Conservation (phyloP, 2,113 vertebrate species). For the Dromas ardeola region DNA sequence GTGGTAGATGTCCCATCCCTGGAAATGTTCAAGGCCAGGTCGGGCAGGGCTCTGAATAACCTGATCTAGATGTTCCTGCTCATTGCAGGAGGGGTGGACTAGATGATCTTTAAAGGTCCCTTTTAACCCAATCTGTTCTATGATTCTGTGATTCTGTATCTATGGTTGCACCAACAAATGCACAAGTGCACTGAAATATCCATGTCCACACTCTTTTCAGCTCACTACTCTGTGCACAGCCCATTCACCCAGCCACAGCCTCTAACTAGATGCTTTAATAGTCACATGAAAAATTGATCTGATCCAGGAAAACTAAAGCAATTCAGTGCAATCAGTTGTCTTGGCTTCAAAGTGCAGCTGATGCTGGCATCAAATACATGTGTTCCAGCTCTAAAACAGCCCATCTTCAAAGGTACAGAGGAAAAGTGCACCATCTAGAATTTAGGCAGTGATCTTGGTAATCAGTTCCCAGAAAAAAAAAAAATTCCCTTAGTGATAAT, state of each 20-base stretch:
- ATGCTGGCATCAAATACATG: neutral
- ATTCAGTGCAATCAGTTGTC: neutral
- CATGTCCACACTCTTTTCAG: neutral
- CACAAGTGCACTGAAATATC: neutral
- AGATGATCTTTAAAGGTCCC: neutral
- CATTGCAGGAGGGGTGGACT: neutral
- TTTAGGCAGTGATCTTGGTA: neutral
- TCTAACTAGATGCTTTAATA: neutral
- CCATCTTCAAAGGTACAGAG: neutral
- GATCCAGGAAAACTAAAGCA: neutral
- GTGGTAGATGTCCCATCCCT: neutral
- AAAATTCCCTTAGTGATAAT: neutral
- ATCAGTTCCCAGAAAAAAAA: neutral
- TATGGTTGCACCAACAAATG: neutral
- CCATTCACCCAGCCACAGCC: neutral
- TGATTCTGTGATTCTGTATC: neutral
- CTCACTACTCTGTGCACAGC: neutral
- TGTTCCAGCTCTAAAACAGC: neutral
- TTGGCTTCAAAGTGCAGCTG: neutral
- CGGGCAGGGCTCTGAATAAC: neutral
- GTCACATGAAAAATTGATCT: neutral
- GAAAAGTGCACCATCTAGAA: neutral
- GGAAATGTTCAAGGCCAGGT: neutral
- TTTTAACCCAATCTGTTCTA: neutral
- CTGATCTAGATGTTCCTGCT: neutral